Base-by-base conservation (phyloP, 2,888 invertebrate species). In the Nomada fucata region DNA sequence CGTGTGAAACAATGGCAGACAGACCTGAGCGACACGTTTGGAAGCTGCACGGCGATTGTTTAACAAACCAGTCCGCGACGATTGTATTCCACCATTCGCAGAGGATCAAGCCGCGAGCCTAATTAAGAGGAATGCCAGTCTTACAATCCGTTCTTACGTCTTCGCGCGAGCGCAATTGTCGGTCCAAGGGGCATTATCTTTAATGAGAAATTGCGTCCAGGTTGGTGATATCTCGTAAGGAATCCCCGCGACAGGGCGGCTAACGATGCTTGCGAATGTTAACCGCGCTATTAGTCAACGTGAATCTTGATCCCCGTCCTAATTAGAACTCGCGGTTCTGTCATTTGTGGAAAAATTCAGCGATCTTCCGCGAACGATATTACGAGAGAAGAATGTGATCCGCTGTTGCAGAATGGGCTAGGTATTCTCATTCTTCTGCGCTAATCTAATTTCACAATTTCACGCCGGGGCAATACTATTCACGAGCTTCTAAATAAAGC, bases 61-160 rank as follows among this genome's bases (percentile, higher is more conserved):
- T 80, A 84, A 74, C 76, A 79, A 83, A 87, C 73, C 78, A 84
- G 80, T 80, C 53, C 44, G 60, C 70, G 59, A 65, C 64, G 53
- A 73, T 44, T 72, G 68, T 83, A 78, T 82, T 72, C 76, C 72
- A 71, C 76, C 60, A 69, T 67, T 76, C 76, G 60, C 81, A 20
- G 72, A 63, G 50, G 60, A 67, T 52, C 60, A 64, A 29, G 47
- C 52, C 15, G 77, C 76, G 79, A 81, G 83, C 82, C 86, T 88
- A 88, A 88, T 88, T 88, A 88, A 88, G 88, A 88, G 85, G 88
- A 88, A 88, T 88, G 88, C 82, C 82, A 75, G 83, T 75, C 69
- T 70, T 76, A 79, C 87, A 61, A 78, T 84, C 81, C 53, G 76
- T 80, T 88, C 83, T 83, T 87, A 82, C 81, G 72, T 79, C 65